These are phyloP conservation scores for Apoderus coryli DNA, from an alignment of 2,888 invertebrate species.

Conservation along the genomic window DNA sequence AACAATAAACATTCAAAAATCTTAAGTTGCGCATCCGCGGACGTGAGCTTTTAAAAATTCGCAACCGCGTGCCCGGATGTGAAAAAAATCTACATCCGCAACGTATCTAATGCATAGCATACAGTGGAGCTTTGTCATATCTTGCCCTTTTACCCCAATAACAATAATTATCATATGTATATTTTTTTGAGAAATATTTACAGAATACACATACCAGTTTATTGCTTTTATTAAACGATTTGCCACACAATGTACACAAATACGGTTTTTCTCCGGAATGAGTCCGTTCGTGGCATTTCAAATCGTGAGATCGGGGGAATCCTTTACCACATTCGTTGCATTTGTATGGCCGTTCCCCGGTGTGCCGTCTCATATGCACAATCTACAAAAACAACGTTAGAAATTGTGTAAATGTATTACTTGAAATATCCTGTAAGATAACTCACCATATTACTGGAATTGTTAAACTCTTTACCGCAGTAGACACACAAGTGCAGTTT, in stretches of 20 bases:
- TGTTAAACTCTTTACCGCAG: conserved; percentile 34
- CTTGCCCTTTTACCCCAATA: too few species aligned
- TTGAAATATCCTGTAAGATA: too few species aligned
- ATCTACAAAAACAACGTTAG: conserved; percentile 25
- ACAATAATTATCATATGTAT: conserved; percentile 1
- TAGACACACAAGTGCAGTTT: conserved; percentile 33
- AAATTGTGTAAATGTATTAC: neutral
- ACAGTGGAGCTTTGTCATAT: too few species aligned
- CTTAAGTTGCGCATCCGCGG: too few species aligned
- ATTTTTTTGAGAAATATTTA: neutral
- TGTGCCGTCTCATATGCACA: conserved; percentile 34
- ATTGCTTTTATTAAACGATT: conserved; percentile 34
- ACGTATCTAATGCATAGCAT: too few species aligned
- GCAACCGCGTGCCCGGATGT: too few species aligned
- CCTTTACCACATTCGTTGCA: conserved; percentile 33
- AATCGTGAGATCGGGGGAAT: conserved; percentile 33
- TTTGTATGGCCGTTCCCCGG: conserved; percentile 33
- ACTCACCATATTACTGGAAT: conserved; percentile 34
- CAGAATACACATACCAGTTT: conserved; percentile 29
- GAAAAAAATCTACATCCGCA: too few species aligned
- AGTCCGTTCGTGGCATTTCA: conserved; percentile 34
- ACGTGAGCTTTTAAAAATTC: too few species aligned
- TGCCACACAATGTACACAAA: conserved; percentile 32
- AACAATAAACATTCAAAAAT: too few species aligned
- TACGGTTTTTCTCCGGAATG: conserved; percentile 35